These are phyloP conservation scores for crab-eating macaque (Macaca fascicularis) DNA, from an alignment of 2,113 vertebrate species.

Conservation along the genomic window DNA sequence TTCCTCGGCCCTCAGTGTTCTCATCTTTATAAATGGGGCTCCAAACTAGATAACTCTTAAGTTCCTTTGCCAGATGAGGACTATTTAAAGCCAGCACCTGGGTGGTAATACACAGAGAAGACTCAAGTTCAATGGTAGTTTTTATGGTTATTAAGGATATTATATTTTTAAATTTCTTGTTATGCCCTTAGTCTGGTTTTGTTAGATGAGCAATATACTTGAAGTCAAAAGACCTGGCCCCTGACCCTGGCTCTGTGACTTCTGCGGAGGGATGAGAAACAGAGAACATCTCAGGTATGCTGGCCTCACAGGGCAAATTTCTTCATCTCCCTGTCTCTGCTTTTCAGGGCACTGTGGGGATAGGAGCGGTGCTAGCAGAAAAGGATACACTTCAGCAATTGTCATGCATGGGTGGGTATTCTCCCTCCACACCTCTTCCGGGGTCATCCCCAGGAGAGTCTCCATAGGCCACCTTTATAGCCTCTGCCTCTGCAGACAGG, in stretches of 20 bases:
- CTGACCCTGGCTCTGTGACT: not conserved
- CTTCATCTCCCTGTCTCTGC: not conserved
- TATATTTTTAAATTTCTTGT: not conserved
- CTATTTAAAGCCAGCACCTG: not conserved
- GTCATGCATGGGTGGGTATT: fast-evolving
- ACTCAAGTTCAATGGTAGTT: not conserved
- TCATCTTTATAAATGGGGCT: not conserved
- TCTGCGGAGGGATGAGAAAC: not conserved
- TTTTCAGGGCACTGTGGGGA: not conserved
- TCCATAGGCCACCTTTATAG: not conserved
- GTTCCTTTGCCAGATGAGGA: not conserved
- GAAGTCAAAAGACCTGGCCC: not conserved
- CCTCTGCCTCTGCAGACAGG: not conserved
- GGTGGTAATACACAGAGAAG: not conserved
- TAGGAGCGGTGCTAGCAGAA: not conserved
- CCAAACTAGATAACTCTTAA: not conserved
- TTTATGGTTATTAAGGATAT: not conserved
- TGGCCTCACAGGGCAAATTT: not conserved
- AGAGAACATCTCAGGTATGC: not conserved
- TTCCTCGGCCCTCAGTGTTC: not conserved
- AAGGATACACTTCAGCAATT: not conserved
- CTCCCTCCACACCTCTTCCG: not conserved
- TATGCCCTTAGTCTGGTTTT: not conserved
- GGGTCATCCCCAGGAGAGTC: not conserved
- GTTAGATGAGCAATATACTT: not conserved